Conservation (phyloP, 1,140 invertebrate genomes). For the Hetaerina americana region DNA sequence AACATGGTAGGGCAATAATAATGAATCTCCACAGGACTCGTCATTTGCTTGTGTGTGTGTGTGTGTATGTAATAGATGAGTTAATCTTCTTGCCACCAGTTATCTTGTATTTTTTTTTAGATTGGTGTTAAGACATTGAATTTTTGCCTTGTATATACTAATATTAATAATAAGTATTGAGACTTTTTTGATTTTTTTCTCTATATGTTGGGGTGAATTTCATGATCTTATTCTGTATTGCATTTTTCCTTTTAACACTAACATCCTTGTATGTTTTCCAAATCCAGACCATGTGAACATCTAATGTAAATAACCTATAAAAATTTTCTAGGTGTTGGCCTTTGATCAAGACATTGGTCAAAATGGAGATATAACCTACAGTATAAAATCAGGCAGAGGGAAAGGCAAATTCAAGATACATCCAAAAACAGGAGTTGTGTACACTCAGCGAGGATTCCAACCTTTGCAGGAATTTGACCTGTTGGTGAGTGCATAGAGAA, state of each 20-base stretch:
- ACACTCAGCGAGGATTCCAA: conserved; percentile 50
- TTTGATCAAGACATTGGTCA: conserved; percentile 67
- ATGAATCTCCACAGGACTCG: not conserved
- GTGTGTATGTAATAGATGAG: not conserved
- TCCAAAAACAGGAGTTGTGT: conserved; percentile 64
- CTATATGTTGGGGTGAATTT: not conserved
- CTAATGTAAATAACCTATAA: conserved; percentile 2
- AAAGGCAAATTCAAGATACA: conserved; percentile 67
- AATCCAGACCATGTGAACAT: not conserved
- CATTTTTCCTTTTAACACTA: not conserved
- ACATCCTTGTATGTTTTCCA: not conserved
- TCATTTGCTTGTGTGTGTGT: not conserved
- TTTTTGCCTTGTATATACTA: not conserved
- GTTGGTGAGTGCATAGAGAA: conserved; percentile 56
- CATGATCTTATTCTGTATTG: not conserved
- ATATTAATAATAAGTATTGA: not conserved
- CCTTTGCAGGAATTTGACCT: conserved; percentile 65
- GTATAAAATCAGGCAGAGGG: conserved; percentile 58
- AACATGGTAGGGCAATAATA: not conserved
- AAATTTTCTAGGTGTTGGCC: conserved; percentile 55
- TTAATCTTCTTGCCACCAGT: not conserved
- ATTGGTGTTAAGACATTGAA: not conserved
- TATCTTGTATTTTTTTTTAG: not conserved
- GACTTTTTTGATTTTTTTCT: not conserved
- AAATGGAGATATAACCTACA: conserved; percentile 69